Evolutionary conservation across 2,797 vertebrate genomes (phyloP).

Genomic region (Mormyrus proboscirostris): DNA sequence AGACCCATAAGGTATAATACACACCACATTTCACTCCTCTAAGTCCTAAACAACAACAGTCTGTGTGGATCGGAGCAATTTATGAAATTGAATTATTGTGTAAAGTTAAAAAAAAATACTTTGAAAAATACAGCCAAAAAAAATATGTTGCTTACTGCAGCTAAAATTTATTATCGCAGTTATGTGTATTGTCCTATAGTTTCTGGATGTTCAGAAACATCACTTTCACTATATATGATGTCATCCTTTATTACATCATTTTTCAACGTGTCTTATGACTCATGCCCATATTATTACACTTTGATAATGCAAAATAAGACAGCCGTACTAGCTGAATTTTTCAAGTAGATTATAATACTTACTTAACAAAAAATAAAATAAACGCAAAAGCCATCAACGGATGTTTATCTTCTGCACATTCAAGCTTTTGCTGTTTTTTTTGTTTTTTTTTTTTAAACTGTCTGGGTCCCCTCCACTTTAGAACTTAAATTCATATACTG

Average conservation of each 20-base stretch:
- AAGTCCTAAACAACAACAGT: background rate
- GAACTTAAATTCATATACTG: conserved; percentile 2
- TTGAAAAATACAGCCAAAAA: background rate
- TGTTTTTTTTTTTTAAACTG: too few relatives aligned
- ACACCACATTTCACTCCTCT: background rate
- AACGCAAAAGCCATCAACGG: background rate
- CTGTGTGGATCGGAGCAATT: background rate
- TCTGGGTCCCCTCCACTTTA: background rate
- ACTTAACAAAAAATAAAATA: background rate
- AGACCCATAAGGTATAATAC: background rate
- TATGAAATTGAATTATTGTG: background rate
- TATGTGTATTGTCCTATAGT: background rate
- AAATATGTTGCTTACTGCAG: conserved; percentile 3
- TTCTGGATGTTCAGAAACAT: background rate
- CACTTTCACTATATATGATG: background rate
- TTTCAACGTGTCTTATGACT: background rate
- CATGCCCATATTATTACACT: background rate
- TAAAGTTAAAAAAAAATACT: background rate
- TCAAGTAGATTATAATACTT: background rate
- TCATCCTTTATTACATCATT: background rate
- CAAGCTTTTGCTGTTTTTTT: background rate
- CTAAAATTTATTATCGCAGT: background rate
- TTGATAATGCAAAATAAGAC: background rate
- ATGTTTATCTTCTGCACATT: background rate
- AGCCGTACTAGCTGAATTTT: background rate